Base-by-base conservation (phyloP, 2,113 vertebrate genomes). In the Syngnathus floridae region DNA sequence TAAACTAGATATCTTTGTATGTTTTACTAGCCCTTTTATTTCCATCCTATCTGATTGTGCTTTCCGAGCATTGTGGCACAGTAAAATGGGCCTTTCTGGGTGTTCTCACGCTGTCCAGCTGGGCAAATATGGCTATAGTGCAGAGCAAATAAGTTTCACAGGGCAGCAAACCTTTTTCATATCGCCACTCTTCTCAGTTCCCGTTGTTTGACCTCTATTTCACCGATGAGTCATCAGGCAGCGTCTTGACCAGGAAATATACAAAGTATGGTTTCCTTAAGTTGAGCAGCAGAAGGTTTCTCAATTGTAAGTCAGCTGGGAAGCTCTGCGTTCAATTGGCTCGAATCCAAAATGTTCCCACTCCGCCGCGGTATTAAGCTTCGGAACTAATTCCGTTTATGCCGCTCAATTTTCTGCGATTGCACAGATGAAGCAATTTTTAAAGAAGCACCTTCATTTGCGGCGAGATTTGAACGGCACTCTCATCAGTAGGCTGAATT, bases 51-150 rank as follows among this genome's bases (percentile, higher is more conserved):
- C 85, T 82, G 87, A 86, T 84, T 60, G 79, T 71, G 74, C 69
- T 84, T 88, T 86, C 87, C 84, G 77, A 82, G 79, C 73, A 85
- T 87, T 85, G 82, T 85, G 81, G 58, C 4, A 4, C 65, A 21
- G 69, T 85, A 69, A 84, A 81, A 82, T 74, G 43, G 74, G 62
- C 66, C 59, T 45, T 66, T 80, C 77, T 62, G 59, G 52, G 75
- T 81, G 82, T 86, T 73, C 73, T 76, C 69, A 14, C 37, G 74
- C 72, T 78, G 59, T 84, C 81, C 69, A 54, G 2, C 26, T 69
- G 71, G 69, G 66, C 70, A 81, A 83, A 81, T 67, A 75, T 5
- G 35, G 60, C 72, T 69, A 67, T 64, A 76, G 67, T 69, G 61
- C 58, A 75, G 64, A 71, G 62, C 74, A 83, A 80, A 76, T 71